Evolutionary conservation across 2,888 invertebrate species (phyloP).

Genomic region (Nasonovia ribisnigri): DNA sequence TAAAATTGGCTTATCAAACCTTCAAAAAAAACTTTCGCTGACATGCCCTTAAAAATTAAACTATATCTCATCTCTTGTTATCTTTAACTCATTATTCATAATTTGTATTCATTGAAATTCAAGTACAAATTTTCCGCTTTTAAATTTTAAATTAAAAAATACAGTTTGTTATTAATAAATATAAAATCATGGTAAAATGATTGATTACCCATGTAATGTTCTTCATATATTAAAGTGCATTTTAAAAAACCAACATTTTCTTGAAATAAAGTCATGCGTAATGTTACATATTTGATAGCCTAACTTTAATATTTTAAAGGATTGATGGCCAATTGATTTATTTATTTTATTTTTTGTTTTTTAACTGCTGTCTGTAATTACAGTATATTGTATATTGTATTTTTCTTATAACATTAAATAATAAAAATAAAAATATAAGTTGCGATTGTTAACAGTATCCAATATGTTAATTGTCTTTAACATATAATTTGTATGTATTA

Average conservation of each 20-base stretch:
- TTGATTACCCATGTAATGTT: not conserved
- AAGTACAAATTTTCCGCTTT: not conserved
- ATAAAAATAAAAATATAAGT: not conserved
- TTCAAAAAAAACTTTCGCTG: not conserved
- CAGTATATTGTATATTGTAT: not conserved
- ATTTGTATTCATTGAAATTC: not conserved
- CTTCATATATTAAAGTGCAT: not conserved
- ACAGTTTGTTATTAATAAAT: too few species aligned
- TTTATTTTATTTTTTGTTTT: not conserved
- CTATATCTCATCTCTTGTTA: not conserved
- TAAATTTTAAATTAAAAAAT: not conserved
- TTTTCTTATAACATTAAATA: not conserved
- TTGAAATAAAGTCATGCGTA: too few species aligned
- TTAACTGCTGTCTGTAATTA: slow-evolving; percentile 7
- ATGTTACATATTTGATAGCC: not conserved
- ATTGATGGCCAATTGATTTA: not conserved
- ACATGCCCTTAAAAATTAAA: not conserved
- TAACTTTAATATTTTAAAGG: not conserved
- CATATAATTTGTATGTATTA: not conserved
- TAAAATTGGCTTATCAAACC: not conserved
- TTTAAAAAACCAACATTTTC: not conserved
- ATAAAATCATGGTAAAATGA: not conserved
- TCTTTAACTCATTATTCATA: not conserved
- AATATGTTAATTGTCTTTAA: slow-evolving; percentile 48
- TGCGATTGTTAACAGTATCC: slow-evolving; percentile 14